These are phyloP conservation scores for Miichthys miiuy DNA, from an alignment of 2,797 vertebrate species.

Conservation along the genomic window DNA sequence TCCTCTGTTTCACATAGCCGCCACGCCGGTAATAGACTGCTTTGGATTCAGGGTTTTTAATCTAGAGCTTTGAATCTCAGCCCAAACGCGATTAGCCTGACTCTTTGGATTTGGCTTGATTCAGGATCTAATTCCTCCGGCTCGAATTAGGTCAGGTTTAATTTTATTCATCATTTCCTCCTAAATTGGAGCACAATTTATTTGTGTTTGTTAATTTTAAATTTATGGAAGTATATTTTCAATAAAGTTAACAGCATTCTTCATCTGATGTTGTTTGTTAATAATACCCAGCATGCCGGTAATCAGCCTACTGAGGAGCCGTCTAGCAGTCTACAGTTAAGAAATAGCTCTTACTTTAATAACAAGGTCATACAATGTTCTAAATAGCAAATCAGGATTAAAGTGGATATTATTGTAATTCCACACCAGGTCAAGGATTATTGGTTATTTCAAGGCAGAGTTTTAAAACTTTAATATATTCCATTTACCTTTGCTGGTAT, in stretches of 20 bases:
- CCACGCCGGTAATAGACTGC: slow-evolving; percentile 42
- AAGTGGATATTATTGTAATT: neutral
- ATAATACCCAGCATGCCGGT: slow-evolving; percentile 6
- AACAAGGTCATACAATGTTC: slow-evolving; percentile 5
- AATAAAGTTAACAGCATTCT: neutral
- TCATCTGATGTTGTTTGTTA: slow-evolving; percentile 8
- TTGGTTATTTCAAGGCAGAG: slow-evolving; percentile 25
- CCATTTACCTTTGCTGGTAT: slow-evolving; percentile 25
- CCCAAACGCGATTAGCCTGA: slow-evolving; percentile 52
- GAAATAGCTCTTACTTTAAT: slow-evolving; percentile 7
- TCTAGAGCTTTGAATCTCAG: slow-evolving; percentile 58
- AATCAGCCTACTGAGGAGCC: neutral
- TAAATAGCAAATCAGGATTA: slow-evolving; percentile 13
- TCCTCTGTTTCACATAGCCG: slow-evolving; percentile 36
- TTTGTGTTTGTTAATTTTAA: neutral
- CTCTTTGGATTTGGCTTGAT: slow-evolving; percentile 53
- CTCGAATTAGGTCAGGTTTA: slow-evolving; percentile 52
- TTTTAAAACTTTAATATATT: slow-evolving; percentile 48
- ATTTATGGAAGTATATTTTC: slow-evolving; percentile 16
- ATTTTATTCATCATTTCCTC: slow-evolving; percentile 37
- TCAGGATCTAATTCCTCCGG: slow-evolving; percentile 48
- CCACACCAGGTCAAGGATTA: neutral
- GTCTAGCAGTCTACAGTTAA: neutral
- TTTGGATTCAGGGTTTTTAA: slow-evolving; percentile 50
- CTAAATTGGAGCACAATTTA: slow-evolving; percentile 14